Evolutionary conservation across 2,113 vertebrate species (phyloP), one percentile per base, ranked within the genome.

Genomic region (Leptocoma aspasia): DNA sequence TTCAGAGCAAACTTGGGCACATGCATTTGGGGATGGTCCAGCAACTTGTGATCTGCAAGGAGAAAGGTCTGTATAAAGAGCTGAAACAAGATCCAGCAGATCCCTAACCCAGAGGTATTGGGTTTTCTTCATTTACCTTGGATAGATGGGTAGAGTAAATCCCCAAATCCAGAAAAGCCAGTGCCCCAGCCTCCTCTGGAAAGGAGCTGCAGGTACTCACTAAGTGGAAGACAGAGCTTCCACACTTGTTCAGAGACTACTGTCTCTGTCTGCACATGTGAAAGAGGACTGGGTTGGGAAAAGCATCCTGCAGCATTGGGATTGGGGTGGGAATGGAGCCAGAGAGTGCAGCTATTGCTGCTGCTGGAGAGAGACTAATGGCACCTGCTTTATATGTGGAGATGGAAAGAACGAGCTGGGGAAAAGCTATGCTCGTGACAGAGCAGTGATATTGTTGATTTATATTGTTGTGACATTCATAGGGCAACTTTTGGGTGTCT

Each of bases 1-100:
- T 45, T 54, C 57, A 69, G 56, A 53, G 28, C 16, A 60, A 79
- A 13, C 23, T 28, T 2, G 1, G 22, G 39, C 28, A 28, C 2
- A 0, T 4, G 5, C 0, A 2, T 64, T 28, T 83, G 68, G n/a
- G 23, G 8, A 33, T 52, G 19, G 44, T 49, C 35, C 41, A 68
- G 49, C 33, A 66, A 7, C n/a, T 28, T n/a, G 7, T 33, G n/a
- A 31, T 57, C 56, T 70, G 7, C 33, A 60, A 89, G 24, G 17
- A 78, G 31, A 33, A 73, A 69, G 26, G 6, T 69, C 76, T 65
- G 31, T 26, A 10, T 45, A 24, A 60, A 81, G 47, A 84, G 15
- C 11, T 57, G 69, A 49, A 83, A 61, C 30, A 72, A 66, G 1
- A 3, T 31, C 52, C 33, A 86, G 35, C 22, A 82, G 42, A 79